Evolutionary conservation across 2,888 invertebrate genomes (phyloP), one percentile per base, ranked within the genome.

Genomic region (Strigamia maritima): DNA sequence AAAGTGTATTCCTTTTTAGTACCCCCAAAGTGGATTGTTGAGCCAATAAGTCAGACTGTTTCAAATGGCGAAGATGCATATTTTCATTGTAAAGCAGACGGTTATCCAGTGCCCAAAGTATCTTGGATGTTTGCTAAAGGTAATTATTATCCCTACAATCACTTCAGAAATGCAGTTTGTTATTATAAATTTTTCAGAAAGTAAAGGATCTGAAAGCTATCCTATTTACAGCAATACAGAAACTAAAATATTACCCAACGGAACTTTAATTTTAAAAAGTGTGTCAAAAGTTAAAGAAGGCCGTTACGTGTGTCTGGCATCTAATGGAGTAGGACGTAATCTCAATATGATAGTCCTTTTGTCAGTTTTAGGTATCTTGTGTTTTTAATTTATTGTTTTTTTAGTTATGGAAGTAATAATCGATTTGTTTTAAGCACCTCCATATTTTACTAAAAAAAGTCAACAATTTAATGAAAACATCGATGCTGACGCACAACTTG

Each of bases 21-120:
- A 75, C 81, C 82, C 60, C 81, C 81, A 16, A 70, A 79, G 28
- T 81, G 81, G 81, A 38, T 75, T 12, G 76, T 81, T n/a, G 79
- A 81, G 44, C 81, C 81, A 12, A 74, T 31, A 75, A 80, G 80
- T 77, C n/a, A 74, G 10, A 76, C 75, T 38, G 79, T 80, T n/a
- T 26, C 54, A 49, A 80, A 75, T 19, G 79, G 75, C 7, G 75
- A 3, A 26, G 12, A n/a, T 12, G 79, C 70, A 12, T 31, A 35
- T 14, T 22, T 79, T 24, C 38, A 31, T 24, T 79, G 79, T 26
- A 12, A 79, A 38, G 79, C 79, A 31, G 74, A 79, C 38, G 79
- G 79, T 16, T 79, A 38, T 40, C 79, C 79, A n/a, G 40, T 38
- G 31, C 79, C 79, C 19, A 74, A 35, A 14, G 40, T 40, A 22